Base-by-base conservation (phyloP, 1,140 invertebrate genomes). In the Manduca sexta region DNA sequence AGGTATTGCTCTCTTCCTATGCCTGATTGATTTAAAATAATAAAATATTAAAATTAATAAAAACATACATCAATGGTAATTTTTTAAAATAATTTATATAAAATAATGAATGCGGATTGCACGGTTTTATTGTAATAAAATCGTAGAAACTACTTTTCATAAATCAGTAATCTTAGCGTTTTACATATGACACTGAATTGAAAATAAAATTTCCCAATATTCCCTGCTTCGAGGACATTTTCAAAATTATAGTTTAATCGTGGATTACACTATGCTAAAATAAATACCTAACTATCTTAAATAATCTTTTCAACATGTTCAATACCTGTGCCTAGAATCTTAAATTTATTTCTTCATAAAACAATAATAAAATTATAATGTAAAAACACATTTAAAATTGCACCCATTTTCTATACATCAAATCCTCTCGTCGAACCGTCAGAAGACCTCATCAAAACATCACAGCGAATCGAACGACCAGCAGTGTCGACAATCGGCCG, bases 361-460 rank as follows among this genome's bases (percentile, higher is more conserved):
- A 85, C 79, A 85, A 85, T 83, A 82, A 85, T 85, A 85, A 85
- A 85, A 85, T 83, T 83, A 85, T 76, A 82, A 85, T 85, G 76
- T 80, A 83, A 85, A 84, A 85, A 85, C 82, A 83, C 78, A 83
- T 85, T 83, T 83, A 77, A 85, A 85, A 83, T 85, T 83, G 76
- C 60, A 79, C 62, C 76, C 83, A 82, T 78, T 73, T 75, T 29
- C 79, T 85, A 85, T 83, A 78, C 72, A 80, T 80, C 74, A 71
- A 81, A 84, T 84, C 77, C 75, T 79, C 69, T 74, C 64, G 54
- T 66, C 66, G 67, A 71, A 71, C 81, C 77, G 79, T 79, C 69
- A 74, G 74, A 76, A 82, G 79, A 85, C 81, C 77, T 78, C 77
- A 83, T 80, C 79, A 79, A 84, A 84, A 80, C 71, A 73, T 81